phyloP scores from a whole-genome alignment of 2,888 invertebrate genomes.

The Spilosoma lubricipeda region DNA sequence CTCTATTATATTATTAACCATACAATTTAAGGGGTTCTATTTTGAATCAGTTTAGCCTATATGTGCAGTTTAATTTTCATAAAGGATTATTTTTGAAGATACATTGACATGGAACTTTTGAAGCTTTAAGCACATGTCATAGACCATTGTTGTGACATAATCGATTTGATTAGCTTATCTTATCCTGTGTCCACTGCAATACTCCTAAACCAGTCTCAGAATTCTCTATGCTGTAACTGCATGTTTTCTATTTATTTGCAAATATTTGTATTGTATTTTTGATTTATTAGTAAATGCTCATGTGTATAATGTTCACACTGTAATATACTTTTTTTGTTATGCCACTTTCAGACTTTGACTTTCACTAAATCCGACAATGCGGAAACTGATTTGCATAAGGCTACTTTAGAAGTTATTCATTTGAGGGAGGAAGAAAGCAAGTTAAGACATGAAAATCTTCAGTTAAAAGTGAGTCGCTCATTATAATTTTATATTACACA shows the following conservation, averaged over 20 bases:
- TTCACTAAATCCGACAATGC: conserved; percentile 76
- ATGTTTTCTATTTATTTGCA: conserved; percentile 65
- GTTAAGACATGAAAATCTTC: conserved; percentile 94
- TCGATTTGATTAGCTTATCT: conserved; percentile 32
- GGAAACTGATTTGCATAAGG: conserved; percentile 87
- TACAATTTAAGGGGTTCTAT: conserved; percentile 28
- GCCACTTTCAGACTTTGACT: conserved; percentile 71
- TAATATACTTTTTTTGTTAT: conserved; percentile 36
- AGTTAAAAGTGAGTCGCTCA: conserved; percentile 89
- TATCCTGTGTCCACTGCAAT: conserved; percentile 24
- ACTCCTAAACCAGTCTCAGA: conserved; percentile 29
- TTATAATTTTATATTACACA: conserved; percentile 25
- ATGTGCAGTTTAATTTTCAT: conserved; percentile 13
- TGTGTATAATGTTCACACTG: conserved; percentile 24
- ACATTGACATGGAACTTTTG: conserved; percentile 8
- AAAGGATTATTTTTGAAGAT: conserved; percentile 5
- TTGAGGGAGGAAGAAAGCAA: conserved; percentile 92
- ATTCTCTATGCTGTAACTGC: conserved; percentile 42
- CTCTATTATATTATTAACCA: conserved; percentile 36
- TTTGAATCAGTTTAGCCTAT: conserved; percentile 22
- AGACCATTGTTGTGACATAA: conserved; percentile 20
- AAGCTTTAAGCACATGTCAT: conserved; percentile 23
- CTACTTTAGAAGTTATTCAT: conserved; percentile 90
- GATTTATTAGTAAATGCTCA: conserved; percentile 15
- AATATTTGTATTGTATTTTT: conserved; percentile 22